Evolutionary conservation across 1,140 invertebrate genomes (phyloP), one percentile per base, ranked within the genome.

Genomic region (Plutomurus gul): DNA sequence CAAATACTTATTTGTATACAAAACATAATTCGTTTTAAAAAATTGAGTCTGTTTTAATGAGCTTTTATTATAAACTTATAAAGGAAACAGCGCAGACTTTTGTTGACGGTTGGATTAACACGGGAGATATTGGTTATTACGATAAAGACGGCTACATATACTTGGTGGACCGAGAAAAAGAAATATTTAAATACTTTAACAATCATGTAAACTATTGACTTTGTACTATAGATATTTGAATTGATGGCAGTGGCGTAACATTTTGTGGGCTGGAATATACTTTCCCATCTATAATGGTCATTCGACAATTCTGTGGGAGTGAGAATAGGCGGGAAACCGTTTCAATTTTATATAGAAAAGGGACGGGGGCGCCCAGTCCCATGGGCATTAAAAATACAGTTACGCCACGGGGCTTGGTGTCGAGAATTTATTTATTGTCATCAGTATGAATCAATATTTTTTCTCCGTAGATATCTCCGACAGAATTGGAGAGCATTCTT

Each of bases 111-210:
- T 86, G 85, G 85, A 56, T 86, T 25, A 77, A 72, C 46, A 84
- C 85, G 0, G 85, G 85, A 0, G 85, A 85, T 65, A 79, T 85
- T 56, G 85, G 82, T 8, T 82, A 82, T 27, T 85, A 84, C 51
- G 81, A 85, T 71, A 77, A 83, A 36, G 82, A 85, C 10, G 85
- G 84, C 1, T 82, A 49, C 33, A 80, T 86, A 39, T 84, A 78
- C 43, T 81, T 86, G n/a, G 78, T 84, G 18, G 85, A 86, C 73
- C 81, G 86, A 47, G 76, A 84, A 6, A 86, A 86, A 76, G 84
- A 85, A 72, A 78, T 85, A 33, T 84, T 86, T 56, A 86, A 86
- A 71, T 84, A 81, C 37, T 76, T 56, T 36, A 77, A 74, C 18
- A 77, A 82, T 60, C 79, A 81, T 60, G 81, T 83, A 77, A 75